A percentile compares a stretch with the other conserved stretches of the same genome.
phyloP scores from a whole-genome alignment of 2,888 invertebrate species.

The Podotricha telesiphe region DNA sequence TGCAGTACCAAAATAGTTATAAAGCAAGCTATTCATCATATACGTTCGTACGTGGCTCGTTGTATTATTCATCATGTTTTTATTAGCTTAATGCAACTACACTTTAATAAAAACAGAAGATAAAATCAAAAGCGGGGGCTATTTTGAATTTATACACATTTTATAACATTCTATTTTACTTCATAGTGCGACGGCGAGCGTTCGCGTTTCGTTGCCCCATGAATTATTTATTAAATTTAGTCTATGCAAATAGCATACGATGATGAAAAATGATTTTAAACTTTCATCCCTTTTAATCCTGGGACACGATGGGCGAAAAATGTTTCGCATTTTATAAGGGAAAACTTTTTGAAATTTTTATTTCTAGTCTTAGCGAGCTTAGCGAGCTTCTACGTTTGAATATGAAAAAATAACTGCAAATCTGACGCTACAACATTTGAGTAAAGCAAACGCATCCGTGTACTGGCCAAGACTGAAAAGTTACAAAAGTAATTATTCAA shows the following conservation, averaged over 20 bases:
- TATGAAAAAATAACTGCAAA: too few relatives aligned
- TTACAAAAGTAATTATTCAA: too few relatives aligned
- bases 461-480: too few relatives aligned
- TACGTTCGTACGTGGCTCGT: not conserved
- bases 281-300: conserved; percentile 19
- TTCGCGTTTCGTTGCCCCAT: conserved; percentile 18
- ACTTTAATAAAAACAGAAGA: not conserved
- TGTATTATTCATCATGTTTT: not conserved
- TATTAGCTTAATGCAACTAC: not conserved
- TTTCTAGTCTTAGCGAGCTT: not conserved
- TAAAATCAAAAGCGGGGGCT: conserved; percentile 3
- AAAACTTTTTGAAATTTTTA: not conserved
- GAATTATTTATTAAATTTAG: conserved; percentile 27
- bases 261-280: conserved; percentile 25
- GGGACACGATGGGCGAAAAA: not conserved
- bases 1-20: not conserved
- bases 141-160: conserved; percentile 10
- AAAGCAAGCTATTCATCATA: not conserved
- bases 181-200: conserved; percentile 18
- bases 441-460: too few relatives aligned
- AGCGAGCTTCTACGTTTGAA: too few relatives aligned
- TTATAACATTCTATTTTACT: conserved; percentile 17
- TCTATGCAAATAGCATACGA: conserved; percentile 24
- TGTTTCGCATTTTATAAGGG: conserved; percentile 5
- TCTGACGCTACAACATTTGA: too few relatives aligned